Conservation (phyloP, 2,113 vertebrate species). For the Prinia subflava region DNA sequence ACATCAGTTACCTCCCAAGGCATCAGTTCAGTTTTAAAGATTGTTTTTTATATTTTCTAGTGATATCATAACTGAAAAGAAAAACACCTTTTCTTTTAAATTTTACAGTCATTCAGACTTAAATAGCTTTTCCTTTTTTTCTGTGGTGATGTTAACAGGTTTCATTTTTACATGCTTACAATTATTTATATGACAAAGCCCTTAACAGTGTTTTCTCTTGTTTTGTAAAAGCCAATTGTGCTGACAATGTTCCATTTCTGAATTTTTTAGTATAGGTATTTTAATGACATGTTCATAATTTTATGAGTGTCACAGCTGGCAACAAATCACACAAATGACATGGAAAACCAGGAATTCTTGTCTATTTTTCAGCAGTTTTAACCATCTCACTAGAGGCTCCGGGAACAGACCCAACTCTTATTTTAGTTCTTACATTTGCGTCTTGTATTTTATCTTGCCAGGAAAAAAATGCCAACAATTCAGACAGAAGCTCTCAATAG, state of each 20-base stretch:
- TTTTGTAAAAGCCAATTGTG: background rate
- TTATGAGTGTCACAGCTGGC: background rate
- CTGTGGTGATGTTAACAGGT: background rate
- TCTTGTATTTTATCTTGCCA: background rate
- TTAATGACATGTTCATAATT: constrained; percentile 12
- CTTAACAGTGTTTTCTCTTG: background rate
- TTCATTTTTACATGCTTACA: background rate
- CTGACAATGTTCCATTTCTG: background rate
- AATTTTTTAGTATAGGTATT: background rate
- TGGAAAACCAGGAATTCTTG: background rate
- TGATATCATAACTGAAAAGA: background rate
- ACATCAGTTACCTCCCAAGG: background rate
- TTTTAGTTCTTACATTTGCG: background rate
- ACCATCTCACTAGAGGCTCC: background rate
- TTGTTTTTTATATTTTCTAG: background rate
- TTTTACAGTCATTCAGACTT: background rate
- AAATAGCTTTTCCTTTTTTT: background rate
- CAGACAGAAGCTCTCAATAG: background rate
- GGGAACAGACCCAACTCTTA: background rate
- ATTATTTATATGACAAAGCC: background rate
- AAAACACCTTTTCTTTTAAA: background rate
- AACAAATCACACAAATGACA: constrained; percentile 3
- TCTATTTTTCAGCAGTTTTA: background rate
- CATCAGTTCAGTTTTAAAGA: background rate
- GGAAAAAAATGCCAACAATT: background rate